phyloP scores from a whole-genome alignment of 2,888 invertebrate species.

The Scaptomyza parva region DNA sequence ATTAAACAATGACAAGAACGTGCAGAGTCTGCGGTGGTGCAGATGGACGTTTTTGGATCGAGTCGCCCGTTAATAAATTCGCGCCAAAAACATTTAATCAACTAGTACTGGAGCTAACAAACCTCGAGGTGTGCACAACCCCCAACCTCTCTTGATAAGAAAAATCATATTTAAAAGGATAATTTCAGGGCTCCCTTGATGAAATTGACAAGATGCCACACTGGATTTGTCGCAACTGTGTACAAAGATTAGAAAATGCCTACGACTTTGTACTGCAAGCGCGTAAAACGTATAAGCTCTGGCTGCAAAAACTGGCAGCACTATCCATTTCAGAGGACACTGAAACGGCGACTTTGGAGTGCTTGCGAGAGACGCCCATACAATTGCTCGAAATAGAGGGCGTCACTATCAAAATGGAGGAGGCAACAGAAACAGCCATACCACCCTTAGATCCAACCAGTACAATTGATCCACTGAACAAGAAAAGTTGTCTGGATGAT shows the following conservation, averaged over 20 bases:
- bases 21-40: constrained; percentile 56
- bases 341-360: constrained; percentile 37
- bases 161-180: background rate
- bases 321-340: constrained; percentile 5
- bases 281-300: constrained; percentile 49
- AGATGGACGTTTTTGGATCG: constrained; percentile 64
- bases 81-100: constrained; percentile 63
- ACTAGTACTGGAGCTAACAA: constrained; percentile 54
- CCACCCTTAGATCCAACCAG: constrained; percentile 1
- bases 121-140: constrained; percentile 48
- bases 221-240: constrained; percentile 60
- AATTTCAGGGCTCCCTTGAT: constrained; percentile 37
- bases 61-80: constrained; percentile 54
- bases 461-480: constrained; percentile 50
- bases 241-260: constrained; percentile 49
- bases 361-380: constrained; percentile 59
- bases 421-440: constrained; percentile 30
- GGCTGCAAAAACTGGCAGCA: constrained; percentile 35
- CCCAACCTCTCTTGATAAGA: constrained; percentile 17
- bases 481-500: constrained; percentile 30
- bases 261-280: constrained; percentile 65
- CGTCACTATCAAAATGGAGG: constrained; percentile 62
- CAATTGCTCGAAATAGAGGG: constrained; percentile 62
- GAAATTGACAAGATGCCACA: constrained; percentile 53
- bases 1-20: constrained; percentile 50